Percentiles rank a stretch among this genome's conserved stretches.
These are phyloP conservation scores for Andrena praecox DNA, from an alignment of 2,888 invertebrate species.

Conservation along the genomic window DNA sequence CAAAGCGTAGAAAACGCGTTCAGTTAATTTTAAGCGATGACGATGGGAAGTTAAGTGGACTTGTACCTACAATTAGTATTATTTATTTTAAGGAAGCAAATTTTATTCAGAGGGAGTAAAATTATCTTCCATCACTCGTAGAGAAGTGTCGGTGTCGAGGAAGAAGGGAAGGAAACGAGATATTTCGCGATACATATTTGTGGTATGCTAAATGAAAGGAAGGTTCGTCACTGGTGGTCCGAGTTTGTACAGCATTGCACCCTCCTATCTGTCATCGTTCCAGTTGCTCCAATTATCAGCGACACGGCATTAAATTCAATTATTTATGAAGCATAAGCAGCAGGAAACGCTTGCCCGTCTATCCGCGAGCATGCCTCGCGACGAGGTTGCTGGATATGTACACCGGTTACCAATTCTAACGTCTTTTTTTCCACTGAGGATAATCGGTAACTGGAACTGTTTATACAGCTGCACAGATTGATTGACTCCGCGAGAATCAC, in stretches of 20 bases:
- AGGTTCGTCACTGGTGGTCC: conserved; percentile 19
- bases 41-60: no score
- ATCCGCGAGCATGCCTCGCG: conserved; percentile 37
- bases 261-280: conserved; percentile 31
- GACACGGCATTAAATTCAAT: conserved; percentile 46
- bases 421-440: conserved; percentile 32
- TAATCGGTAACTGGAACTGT: conserved; percentile 54
- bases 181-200: no score
- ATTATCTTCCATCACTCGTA: not conserved
- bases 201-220: not conserved
- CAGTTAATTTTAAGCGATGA: no score
- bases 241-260: conserved; percentile 14
- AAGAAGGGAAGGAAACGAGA: no score
- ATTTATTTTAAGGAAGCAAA: no score
- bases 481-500: conserved; percentile 44
- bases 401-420: conserved; percentile 44
- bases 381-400: conserved; percentile 33
- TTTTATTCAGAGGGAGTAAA: not conserved
- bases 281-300: conserved; percentile 45
- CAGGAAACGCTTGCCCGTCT: conserved; percentile 37
- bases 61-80: no score
- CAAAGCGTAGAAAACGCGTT: no score
- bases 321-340: conserved; percentile 52
- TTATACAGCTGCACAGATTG: conserved; percentile 33
- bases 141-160: no score